These are phyloP conservation scores for Cyclargus thomasi DNA, from an alignment of 1,140 invertebrate genomes.

Conservation along the genomic window DNA sequence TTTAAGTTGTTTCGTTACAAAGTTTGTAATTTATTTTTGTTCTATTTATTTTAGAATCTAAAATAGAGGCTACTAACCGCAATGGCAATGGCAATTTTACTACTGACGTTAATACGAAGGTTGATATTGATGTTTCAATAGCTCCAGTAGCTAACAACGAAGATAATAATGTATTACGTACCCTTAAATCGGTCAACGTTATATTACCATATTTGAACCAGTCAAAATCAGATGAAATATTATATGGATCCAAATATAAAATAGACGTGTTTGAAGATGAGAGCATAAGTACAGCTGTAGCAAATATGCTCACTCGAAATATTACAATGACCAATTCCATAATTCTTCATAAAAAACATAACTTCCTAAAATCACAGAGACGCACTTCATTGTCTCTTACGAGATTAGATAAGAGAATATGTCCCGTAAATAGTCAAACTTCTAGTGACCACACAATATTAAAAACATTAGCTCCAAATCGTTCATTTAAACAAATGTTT, in stretches of 20 bases:
- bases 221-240: conserved; percentile 27
- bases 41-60: too few species aligned
- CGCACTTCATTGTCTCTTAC: conserved; percentile 24
- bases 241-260: conserved; percentile 38
- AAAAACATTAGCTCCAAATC: conserved; percentile 53
- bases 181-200: background rate
- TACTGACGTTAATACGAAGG: too few species aligned
- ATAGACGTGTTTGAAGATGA: conserved; percentile 48
- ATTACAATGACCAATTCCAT: background rate
- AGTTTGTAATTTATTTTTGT: too few species aligned
- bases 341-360: background rate
- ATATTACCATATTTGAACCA: conserved; percentile 2
- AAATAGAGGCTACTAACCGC: too few species aligned
- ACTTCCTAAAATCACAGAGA: background rate
- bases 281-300: conserved; percentile 46
- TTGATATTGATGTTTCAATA: background rate
- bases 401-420: conserved; percentile 41
- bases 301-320: conserved; percentile 24
- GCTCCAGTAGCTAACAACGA: background rate
- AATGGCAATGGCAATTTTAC: too few species aligned
- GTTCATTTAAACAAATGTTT: conserved; percentile 43
- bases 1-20: too few species aligned
- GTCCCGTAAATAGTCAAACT: conserved; percentile 36
- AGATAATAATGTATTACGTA: background rate
- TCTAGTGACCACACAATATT: conserved; percentile 31